phyloP scores from a whole-genome alignment of 2,888 invertebrate species.

The Adelphocoris suturalis region DNA sequence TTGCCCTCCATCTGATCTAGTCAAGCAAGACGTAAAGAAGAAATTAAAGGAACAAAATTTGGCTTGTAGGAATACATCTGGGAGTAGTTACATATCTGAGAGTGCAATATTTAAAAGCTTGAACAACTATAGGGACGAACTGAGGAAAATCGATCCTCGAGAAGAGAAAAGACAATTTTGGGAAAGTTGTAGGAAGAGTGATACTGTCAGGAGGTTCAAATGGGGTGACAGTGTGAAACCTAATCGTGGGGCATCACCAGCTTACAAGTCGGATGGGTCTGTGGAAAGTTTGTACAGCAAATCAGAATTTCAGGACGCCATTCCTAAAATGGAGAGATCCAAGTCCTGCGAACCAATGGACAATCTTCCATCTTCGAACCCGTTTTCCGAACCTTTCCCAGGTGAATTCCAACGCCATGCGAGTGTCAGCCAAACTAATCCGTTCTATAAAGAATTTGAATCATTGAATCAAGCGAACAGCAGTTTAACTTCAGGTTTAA shows the following conservation, averaged over 20 bases:
- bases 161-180: conserved; percentile 74
- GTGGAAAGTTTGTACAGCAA: conserved; percentile 66
- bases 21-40: conserved; percentile 39
- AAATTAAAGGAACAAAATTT: conserved; percentile 43
- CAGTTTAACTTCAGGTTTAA: neutral
- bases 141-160: conserved; percentile 70
- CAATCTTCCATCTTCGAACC: conserved; percentile 38
- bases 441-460: conserved; percentile 63
- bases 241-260: conserved; percentile 46
- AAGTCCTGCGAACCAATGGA: conserved; percentile 73
- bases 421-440: conserved; percentile 56
- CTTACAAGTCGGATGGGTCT: conserved; percentile 38
- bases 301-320: neutral
- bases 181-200: conserved; percentile 72
- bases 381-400: neutral
- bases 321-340: conserved; percentile 68
- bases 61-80: conserved; percentile 50
- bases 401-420: neutral
- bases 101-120: conserved; percentile 73
- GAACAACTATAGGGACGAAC: conserved; percentile 69
- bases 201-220: conserved; percentile 68
- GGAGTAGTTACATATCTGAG: conserved; percentile 58
- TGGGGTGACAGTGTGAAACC: conserved; percentile 67
- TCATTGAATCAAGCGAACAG: neutral
- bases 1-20: conserved; percentile 70